Conservation (phyloP, 2,113 vertebrate species). For the Alouatta palliata region DNA sequence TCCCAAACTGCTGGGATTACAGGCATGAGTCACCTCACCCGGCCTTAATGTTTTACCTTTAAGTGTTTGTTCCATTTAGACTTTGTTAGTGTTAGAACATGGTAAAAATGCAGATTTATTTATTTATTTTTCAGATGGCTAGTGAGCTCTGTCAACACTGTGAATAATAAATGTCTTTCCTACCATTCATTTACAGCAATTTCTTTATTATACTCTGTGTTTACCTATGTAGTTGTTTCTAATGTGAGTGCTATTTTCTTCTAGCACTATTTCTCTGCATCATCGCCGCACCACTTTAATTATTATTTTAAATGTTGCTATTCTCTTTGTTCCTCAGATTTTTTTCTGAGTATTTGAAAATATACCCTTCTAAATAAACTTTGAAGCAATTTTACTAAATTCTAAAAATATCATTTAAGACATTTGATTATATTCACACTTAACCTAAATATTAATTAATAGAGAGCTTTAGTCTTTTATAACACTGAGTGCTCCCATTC, state of each 20-base stretch:
- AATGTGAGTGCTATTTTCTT: background rate
- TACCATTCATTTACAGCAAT: background rate
- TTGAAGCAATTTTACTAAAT: background rate
- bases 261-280: background rate
- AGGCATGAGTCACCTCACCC: too few relatives aligned
- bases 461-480: background rate
- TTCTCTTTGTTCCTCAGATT: background rate
- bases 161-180: background rate
- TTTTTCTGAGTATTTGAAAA: constrained; percentile 32
- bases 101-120: constrained; percentile 1
- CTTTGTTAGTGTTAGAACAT: background rate
- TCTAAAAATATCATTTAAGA: background rate
- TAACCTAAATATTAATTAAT: background rate
- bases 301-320: background rate
- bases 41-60: background rate
- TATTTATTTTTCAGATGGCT: background rate
- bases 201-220: background rate
- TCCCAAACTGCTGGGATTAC: too few relatives aligned
- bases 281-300: background rate
- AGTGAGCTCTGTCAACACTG: background rate
- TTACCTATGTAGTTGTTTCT: background rate
- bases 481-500: background rate
- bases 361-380: background rate
- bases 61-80: background rate
- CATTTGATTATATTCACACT: background rate